Conservation (phyloP, 2,113 vertebrate genomes). For the Ciconia boyciana region DNA sequence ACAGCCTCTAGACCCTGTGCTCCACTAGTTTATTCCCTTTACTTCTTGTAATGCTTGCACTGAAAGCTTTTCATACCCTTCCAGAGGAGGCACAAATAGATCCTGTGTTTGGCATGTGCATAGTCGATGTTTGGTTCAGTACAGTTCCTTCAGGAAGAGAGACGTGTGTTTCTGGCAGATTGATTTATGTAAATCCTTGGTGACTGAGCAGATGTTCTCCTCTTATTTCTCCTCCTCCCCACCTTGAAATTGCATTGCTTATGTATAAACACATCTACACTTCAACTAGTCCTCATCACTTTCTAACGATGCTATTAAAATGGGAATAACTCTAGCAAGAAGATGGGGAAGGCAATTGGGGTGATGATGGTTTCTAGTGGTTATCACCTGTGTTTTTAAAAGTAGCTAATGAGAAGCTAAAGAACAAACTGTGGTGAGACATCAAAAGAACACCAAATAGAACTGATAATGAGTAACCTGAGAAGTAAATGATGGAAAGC, state of each 20-base stretch:
- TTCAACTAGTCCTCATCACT: neutral
- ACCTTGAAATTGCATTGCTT: neutral
- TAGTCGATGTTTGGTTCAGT: neutral
- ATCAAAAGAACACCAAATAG: neutral
- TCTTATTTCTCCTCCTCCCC: neutral
- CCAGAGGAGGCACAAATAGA: neutral
- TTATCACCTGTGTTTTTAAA: neutral
- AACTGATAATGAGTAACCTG: neutral
- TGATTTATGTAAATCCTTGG: neutral
- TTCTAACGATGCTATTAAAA: neutral
- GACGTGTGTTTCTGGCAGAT: neutral
- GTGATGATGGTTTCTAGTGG: neutral
- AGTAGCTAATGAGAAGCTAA: neutral
- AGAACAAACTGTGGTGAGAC: neutral
- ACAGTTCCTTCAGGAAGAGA: neutral
- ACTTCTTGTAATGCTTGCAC: neutral
- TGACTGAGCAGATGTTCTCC: neutral
- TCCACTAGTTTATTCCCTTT: neutral
- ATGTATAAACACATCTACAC: neutral
- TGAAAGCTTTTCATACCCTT: neutral
- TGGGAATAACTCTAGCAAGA: neutral
- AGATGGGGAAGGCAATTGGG: neutral
- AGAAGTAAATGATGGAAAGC: neutral
- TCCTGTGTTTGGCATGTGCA: neutral
- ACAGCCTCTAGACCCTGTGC: neutral